Base-by-base conservation (phyloP, 2,797 vertebrate species). In the Pygocentrus nattereri region DNA sequence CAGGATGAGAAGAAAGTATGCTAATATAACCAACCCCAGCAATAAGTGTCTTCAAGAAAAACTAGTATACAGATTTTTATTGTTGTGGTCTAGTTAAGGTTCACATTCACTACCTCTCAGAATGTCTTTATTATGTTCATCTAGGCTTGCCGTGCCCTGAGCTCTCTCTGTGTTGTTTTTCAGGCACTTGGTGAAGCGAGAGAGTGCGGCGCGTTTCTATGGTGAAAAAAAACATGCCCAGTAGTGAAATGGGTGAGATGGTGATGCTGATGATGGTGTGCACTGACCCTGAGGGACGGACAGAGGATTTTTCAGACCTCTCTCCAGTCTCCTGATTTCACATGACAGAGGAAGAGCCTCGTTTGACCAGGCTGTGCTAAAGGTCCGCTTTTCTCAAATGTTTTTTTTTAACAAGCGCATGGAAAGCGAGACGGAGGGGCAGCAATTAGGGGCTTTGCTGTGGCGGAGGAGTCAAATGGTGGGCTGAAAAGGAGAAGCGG, bases 341-440 rank as follows among this genome's bases (percentile, higher is more conserved):
- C 89, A 88, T 92, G 93, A 92, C 91, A 91, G 90, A 86, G 88
- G 27, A 86, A 91, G 81, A 79, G 82, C 82, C 90, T 91, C 93
- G 93, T 93, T 91, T 91, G 88, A 85, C 89, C 84, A 82, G 85
- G 83, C 89, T 85, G 86, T 78, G 89, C 90, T 91, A 88, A 92
- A 91, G 90, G 89, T 89, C 89, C 85, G 81, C 88, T 81, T 83
- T 88, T 87, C 91, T 89, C 88, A 92, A 92, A 91, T 93, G 77
- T 90, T 91, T 90, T 91, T 90, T 89, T 88, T 80, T 88, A 88
- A 91, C 86, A 88, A 91, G 90, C 87, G 85, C 88, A 74, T 89
- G 89, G 88, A 85, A 73, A 49, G 84, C 72, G 76, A 88, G 89
- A 91, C 89, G 89, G 87, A 91, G 91, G 88, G 91, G 83, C 86